Conservation (phyloP, 2,888 invertebrate species). For the Euspilapteryx auroguttella region DNA sequence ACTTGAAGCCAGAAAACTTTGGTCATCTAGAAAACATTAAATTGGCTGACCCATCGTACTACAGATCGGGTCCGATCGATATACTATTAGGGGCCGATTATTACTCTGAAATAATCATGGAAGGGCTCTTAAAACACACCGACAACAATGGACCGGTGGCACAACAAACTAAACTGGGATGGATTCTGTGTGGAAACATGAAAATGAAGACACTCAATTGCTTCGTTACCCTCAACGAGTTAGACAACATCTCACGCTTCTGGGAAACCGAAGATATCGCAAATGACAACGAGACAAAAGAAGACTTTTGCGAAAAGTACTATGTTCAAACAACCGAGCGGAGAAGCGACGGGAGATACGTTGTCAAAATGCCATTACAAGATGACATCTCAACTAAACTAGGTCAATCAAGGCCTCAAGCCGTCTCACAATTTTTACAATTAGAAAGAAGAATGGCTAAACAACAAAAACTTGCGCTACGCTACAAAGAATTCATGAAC, state of each 20-base stretch:
- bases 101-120: constrained; percentile 1
- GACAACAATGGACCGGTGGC: not conserved
- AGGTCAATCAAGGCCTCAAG: not conserved
- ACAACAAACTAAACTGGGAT: not conserved
- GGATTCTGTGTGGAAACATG: constrained; percentile 1
- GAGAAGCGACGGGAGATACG: not conserved
- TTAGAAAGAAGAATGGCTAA: not conserved
- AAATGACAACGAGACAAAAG: not conserved
- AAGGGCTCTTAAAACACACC: not conserved
- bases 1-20: not conserved
- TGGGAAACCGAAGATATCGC: constrained; percentile 1
- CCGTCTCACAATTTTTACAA: not conserved
- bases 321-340: not conserved
- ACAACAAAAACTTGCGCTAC: not conserved
- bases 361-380: not conserved
- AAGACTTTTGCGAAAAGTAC: not conserved
- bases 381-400: not conserved
- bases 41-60: constrained; percentile 3
- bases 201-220: not conserved
- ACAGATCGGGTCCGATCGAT: constrained; percentile 1
- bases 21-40: not conserved
- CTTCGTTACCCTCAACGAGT: not conserved
- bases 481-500: not conserved
- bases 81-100: constrained; percentile 2
- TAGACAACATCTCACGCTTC: not conserved